phyloP scores from a whole-genome alignment of 2,797 vertebrate species.

The Chloroceryle amazona region DNA sequence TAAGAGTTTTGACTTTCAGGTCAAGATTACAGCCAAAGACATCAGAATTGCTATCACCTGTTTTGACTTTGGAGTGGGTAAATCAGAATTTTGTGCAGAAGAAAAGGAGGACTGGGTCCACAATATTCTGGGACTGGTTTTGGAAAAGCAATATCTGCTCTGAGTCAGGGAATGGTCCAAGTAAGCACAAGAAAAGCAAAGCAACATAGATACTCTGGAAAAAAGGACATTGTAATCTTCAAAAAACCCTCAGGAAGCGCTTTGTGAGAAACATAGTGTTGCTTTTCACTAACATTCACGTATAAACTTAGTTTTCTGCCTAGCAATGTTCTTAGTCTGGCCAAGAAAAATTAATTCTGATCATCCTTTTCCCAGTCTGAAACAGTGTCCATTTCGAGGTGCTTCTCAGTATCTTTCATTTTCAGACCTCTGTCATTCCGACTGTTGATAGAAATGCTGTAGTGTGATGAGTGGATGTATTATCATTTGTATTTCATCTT shows the following conservation, averaged over 20 bases:
- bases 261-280: not conserved
- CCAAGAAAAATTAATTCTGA: not conserved
- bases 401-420: not conserved
- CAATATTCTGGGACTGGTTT: not conserved
- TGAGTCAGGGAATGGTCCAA: not conserved
- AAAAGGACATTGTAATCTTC: not conserved
- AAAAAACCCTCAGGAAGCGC: not conserved
- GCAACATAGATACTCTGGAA: not conserved
- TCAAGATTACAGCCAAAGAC: not conserved
- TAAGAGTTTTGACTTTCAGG: not conserved
- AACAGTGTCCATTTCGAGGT: not conserved
- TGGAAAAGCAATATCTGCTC: not conserved
- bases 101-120: not conserved
- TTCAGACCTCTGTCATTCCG: not conserved
- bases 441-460: not conserved
- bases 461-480: not conserved
- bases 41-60: accelerated
- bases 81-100: not conserved
- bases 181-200: not conserved
- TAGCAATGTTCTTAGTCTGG: not conserved
- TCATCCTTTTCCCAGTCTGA: not conserved
- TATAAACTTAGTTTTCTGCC: not conserved
- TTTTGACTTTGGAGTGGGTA: not conserved
- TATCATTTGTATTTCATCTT: conserved; percentile 6
- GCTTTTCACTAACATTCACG: not conserved